Base-by-base conservation (phyloP, 2,888 invertebrate species). In the Dyspetes luteomarginatus region DNA sequence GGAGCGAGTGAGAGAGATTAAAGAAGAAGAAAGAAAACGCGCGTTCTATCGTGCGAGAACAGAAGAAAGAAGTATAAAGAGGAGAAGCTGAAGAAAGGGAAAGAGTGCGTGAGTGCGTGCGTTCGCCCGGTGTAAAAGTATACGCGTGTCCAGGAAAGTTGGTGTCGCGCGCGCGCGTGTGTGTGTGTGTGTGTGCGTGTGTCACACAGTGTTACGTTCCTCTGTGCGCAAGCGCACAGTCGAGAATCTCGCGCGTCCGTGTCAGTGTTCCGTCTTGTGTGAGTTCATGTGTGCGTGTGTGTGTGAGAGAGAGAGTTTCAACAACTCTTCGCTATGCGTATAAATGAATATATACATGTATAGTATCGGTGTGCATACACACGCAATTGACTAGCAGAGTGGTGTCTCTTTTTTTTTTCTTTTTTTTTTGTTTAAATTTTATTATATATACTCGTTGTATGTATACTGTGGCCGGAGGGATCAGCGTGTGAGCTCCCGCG, bases 71-170 rank as follows among this genome's bases (percentile, higher is more conserved):
- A 68, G 72, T 52, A 36, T 56, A 71, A 62, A 64, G 45, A 58
- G 71, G 67, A 71, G 45, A 75, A 45, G 60, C 65, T 48, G 72
- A 62, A 75, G 74, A 77, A 73, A 77, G 64, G 71, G 71, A 69
- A 65, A 82, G 82, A 82, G 84, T 81, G 82, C 81, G 80, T 77
- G 72, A 65, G 65, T 73, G 62, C 62, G 62, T 74, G 55, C 73
- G 62, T 52, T 73, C 81, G 76, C 83, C 82, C 82, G 78, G 84
- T 83, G 71, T 67, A 30, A 36, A 60, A 56, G 58, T 69, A n/a
- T n/a, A 78, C 81, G 81, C 78, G 78, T 75, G 78, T 78, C 69
- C 64, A 71, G 58, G 77, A 41, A 26, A 36, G 15, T 26, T 28
- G n/a, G 4, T 41, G 22, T 12, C n/a, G n/a, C n/a, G 22, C 58